Conservation (phyloP, 2,113 vertebrate genomes). For the Fulica atra region DNA sequence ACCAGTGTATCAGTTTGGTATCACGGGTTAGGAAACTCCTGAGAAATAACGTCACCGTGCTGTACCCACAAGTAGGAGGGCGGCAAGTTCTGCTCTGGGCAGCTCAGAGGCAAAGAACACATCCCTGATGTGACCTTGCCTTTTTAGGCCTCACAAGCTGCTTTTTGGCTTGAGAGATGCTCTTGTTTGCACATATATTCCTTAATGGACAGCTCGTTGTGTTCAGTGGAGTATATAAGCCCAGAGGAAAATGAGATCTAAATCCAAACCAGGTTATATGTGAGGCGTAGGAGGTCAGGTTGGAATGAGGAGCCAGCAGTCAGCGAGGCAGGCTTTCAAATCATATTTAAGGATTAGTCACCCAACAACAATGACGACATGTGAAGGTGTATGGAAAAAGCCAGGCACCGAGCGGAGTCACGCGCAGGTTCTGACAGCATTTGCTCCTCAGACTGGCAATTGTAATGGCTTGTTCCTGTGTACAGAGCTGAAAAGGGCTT, state of each 20-base stretch:
- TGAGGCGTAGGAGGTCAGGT: not conserved
- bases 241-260: not conserved
- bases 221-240: not conserved
- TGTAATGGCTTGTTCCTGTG: not conserved
- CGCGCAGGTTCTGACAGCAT: not conserved
- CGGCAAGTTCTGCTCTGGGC: not conserved
- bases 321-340: not conserved
- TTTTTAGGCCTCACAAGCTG: not conserved
- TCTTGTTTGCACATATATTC: fast-evolving
- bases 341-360: slow-evolving; percentile 9
- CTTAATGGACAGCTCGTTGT: fast-evolving
- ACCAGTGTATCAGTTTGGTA: not conserved
- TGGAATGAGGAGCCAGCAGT: not conserved
- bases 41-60: fast-evolving
- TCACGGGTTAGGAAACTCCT: not conserved
- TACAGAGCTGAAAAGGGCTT: not conserved
- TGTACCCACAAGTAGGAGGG: not conserved
- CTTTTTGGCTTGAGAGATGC: not conserved
- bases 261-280: not conserved
- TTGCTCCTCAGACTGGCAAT: not conserved
- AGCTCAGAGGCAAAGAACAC: fast-evolving
- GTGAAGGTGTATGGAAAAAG: not conserved
- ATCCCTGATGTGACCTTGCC: fast-evolving
- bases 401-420: not conserved
- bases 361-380: not conserved